phyloP scores from a whole-genome alignment of 2,113 vertebrate species.

The Nothocercus nigrocapillus region DNA sequence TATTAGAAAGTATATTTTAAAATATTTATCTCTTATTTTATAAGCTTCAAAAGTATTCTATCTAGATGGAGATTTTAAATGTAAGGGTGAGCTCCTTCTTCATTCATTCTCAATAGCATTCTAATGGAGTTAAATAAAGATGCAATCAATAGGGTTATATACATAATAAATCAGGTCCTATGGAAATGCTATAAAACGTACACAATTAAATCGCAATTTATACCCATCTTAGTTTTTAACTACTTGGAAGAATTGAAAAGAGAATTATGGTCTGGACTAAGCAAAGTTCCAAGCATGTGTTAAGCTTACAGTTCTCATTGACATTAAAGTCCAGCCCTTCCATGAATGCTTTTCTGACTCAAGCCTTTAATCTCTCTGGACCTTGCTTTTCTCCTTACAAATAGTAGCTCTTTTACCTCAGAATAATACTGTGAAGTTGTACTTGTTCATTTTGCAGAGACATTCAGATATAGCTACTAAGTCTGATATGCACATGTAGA shows the following conservation, averaged over 20 bases:
- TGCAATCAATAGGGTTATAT: constrained; percentile 21
- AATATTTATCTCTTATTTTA: neutral
- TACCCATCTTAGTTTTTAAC: constrained; percentile 11
- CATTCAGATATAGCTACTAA: neutral
- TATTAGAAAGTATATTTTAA: neutral
- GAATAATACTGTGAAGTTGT: neutral
- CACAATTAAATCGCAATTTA: constrained; percentile 36
- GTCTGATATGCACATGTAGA: neutral
- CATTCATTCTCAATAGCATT: constrained; percentile 4
- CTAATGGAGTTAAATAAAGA: constrained; percentile 30
- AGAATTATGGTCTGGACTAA: constrained; percentile 5
- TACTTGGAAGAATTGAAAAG: neutral
- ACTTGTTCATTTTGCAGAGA: neutral
- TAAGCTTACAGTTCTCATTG: neutral
- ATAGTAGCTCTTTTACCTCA: neutral
- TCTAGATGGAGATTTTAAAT: neutral
- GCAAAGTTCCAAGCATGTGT: neutral
- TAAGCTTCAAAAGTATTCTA: neutral
- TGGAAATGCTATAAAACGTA: constrained; percentile 21
- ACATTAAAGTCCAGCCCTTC: neutral
- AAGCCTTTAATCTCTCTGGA: neutral
- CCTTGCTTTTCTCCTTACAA: neutral
- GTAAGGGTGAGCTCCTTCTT: neutral
- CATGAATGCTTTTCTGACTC: constrained; percentile 14
- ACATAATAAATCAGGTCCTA: constrained; percentile 32